Percentiles rank a stretch among this genome's conserved stretches.
These are phyloP conservation scores for Flexamia atlantica DNA, from an alignment of 2,888 invertebrate species.

Conservation along the genomic window DNA sequence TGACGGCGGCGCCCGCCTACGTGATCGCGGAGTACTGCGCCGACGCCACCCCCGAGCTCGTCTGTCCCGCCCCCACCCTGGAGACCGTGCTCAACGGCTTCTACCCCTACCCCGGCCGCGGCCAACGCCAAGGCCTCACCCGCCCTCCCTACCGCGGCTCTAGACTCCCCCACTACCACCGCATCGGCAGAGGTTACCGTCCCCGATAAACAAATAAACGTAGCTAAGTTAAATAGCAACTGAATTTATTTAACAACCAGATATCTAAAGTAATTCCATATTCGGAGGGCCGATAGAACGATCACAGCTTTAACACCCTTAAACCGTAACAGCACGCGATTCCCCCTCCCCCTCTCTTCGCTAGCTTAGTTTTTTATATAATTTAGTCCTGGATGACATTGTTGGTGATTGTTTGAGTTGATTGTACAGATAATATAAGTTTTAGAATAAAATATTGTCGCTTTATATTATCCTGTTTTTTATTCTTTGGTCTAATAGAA, in stretches of 20 bases:
- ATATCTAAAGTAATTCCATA: slow-evolving; percentile 5
- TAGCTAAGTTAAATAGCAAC: slow-evolving; percentile 17
- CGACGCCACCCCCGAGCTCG: slow-evolving; percentile 21
- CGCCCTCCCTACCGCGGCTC: slow-evolving; percentile 22
- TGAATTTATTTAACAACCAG: slow-evolving; percentile 43
- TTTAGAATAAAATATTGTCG: slow-evolving; percentile 45
- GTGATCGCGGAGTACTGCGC: slow-evolving; percentile 31
- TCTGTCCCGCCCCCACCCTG: slow-evolving; percentile 33
- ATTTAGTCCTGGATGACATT: slow-evolving; percentile 40
- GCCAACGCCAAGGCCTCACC: background rate
- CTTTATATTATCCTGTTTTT: slow-evolving; percentile 14
- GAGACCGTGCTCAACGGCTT: slow-evolving; percentile 13
- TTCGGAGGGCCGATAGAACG: background rate
- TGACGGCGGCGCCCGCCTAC: slow-evolving; percentile 34
- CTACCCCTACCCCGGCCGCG: slow-evolving; percentile 36
- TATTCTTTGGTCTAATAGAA: background rate
- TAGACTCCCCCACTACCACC: slow-evolving; percentile 23
- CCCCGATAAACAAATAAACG: slow-evolving; percentile 26
- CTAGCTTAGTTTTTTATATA: slow-evolving; percentile 44
- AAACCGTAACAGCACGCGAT: background rate
- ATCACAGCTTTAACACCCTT: background rate
- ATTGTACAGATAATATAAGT: slow-evolving; percentile 50
- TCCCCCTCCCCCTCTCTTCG: slow-evolving; percentile 26
- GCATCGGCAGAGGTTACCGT: slow-evolving; percentile 21
- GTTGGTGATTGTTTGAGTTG: slow-evolving; percentile 37